Percentiles rank a stretch among this genome's conserved stretches.
Conservation (phyloP, 2,113 vertebrate genomes). For the Oceanites oceanicus region DNA sequence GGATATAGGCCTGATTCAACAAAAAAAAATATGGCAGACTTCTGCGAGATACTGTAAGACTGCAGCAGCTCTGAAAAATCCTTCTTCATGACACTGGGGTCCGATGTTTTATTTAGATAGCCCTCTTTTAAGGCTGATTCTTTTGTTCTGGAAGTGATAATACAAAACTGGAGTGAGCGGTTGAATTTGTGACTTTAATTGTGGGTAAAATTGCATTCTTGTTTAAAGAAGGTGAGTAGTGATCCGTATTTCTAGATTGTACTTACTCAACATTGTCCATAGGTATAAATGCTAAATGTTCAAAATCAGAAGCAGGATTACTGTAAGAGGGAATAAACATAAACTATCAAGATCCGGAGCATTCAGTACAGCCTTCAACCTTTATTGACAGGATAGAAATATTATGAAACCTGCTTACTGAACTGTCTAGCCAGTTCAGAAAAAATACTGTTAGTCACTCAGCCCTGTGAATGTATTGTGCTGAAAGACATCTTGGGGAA, state of each 20-base stretch:
- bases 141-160: background rate
- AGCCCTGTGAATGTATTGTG: background rate
- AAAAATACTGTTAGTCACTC: background rate
- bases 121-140: background rate
- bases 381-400: background rate
- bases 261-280: fast-evolving
- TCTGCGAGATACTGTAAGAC: background rate
- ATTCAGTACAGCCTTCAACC: background rate
- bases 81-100: background rate
- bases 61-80: constrained; percentile 4
- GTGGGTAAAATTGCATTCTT: background rate
- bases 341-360: background rate
- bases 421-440: background rate
- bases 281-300: background rate
- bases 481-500: background rate
- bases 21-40: constrained; percentile 35
- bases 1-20: background rate
- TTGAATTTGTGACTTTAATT: background rate
- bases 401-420: constrained; percentile 12
- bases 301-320: background rate
- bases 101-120: background rate
- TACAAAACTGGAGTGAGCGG: background rate
- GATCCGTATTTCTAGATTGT: background rate
- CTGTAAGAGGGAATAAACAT: background rate
- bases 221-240: background rate